phyloP scores from a whole-genome alignment of 1,140 invertebrate species.

The Glossosoma conforme region DNA sequence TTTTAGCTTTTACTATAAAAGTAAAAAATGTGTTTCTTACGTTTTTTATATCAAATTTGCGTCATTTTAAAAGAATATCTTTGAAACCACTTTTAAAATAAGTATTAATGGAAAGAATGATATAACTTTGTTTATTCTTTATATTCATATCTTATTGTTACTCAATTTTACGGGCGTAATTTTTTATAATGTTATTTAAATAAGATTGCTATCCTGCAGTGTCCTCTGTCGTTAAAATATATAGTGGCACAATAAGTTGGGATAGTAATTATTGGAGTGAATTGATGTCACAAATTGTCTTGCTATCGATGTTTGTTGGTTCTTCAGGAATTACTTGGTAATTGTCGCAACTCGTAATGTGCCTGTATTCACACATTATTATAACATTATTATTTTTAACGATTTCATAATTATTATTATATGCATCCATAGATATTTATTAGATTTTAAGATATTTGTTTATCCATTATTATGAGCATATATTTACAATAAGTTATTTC shows the following conservation, averaged over 20 bases:
- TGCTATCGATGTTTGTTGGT: conserved; percentile 29
- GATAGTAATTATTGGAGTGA: conserved; percentile 18
- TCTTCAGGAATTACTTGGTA: conserved; percentile 22
- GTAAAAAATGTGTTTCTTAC: too few relatives aligned
- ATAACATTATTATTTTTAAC: conserved; percentile 24
- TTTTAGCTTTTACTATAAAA: too few relatives aligned
- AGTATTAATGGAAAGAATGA: too few relatives aligned
- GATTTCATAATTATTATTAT: conserved; percentile 21
- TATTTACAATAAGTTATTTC: conserved; percentile 32
- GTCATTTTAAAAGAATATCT: too few relatives aligned
- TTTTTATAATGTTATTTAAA: background rate
- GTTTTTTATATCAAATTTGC: too few relatives aligned
- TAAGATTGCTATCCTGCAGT: too few relatives aligned
- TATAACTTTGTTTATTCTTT: too few relatives aligned
- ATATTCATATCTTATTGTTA: too few relatives aligned
- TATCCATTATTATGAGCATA: conserved; percentile 29
- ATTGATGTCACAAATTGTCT: conserved; percentile 25
- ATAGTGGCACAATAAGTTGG: conserved; percentile 8
- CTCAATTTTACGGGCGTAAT: too few relatives aligned
- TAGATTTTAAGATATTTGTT: conserved; percentile 32
- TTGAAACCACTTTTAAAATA: too few relatives aligned
- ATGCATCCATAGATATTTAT: conserved; percentile 33
- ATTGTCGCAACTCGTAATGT: conserved; percentile 28
- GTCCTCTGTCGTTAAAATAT: too few relatives aligned
- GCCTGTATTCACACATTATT: conserved; percentile 31